These are phyloP conservation scores for Steromphala cineraria DNA, from an alignment of 2,888 invertebrate genomes.

Conservation along the genomic window DNA sequence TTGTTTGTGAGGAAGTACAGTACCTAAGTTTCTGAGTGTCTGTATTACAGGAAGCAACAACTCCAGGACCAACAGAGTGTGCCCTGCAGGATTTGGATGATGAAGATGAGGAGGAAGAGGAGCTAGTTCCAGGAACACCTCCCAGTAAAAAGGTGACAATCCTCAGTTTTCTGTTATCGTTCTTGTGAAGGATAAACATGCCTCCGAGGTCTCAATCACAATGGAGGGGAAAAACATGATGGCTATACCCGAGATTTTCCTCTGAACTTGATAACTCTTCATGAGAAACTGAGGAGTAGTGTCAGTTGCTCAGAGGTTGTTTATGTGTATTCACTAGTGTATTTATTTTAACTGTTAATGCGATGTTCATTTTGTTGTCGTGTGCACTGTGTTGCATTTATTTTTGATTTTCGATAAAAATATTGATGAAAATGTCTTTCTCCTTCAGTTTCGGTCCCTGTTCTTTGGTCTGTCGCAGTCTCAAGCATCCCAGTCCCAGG, in stretches of 20 bases:
- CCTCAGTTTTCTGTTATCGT: neutral
- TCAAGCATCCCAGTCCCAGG: neutral
- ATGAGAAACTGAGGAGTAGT: no score
- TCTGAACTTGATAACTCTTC: no score
- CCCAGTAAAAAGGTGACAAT: conserved; percentile 78
- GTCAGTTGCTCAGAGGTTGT: no score
- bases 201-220: no score
- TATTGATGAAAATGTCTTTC: neutral
- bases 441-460: conserved; percentile 61
- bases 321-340: no score
- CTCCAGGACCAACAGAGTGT: neutral
- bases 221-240: no score
- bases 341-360: no score
- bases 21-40: neutral
- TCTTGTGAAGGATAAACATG: no score
- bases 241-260: no score
- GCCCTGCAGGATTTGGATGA: conserved; percentile 27
- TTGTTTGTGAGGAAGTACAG: no score
- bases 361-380: no score
- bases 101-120: conserved; percentile 69
- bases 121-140: conserved; percentile 80
- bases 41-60: no score
- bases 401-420: neutral
- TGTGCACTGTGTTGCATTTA: neutral
- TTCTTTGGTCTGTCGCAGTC: conserved; percentile 65